Base-by-base conservation (phyloP, 1,140 invertebrate genomes). In the Calephelis virginiensis region DNA sequence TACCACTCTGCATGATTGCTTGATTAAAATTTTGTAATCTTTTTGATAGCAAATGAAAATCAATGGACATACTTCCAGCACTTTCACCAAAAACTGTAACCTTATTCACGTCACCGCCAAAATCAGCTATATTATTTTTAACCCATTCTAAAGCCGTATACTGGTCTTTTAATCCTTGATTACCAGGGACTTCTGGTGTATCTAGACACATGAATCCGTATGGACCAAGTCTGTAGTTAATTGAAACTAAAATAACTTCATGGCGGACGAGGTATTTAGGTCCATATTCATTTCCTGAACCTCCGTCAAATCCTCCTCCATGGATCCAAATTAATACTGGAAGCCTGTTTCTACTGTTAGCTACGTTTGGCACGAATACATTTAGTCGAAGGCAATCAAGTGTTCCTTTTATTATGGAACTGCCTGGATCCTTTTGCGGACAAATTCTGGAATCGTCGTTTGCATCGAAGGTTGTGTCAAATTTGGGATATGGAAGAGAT, bases 1-100 rank as follows among this genome's bases (percentile, higher is more conserved):
- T 65, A 38, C 70, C 63, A 50, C 70, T 71, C 12, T 68, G 66
- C 47, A 71, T 40, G 6, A 71, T 68, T n/a, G 67, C 70, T 63
- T 61, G 60, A 47, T 66, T 63, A 59, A 71, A 71, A 12, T 65
- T 13, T n/a, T 70, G 66, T 13, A 63, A 48, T 37, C 46, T 48
- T 40, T 67, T 64, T 5, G 63, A 67, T 59, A 68, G 14, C 1
- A 67, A 28, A 46, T 68, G 70, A 59, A 71, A 53, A 56, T 71
- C 70, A 9, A 71, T 63, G 8, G 66, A 65, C 48, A 64, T 68
- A 14, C 62, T 56, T 12, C 66, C 70, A 11, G 63, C 66, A 17
- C 70, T 71, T 48, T 71, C 38, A 11, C 66, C 66, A 37, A 68
- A 62, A 14, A 65, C 45, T 13, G 66, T 68, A 37, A 71, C 49